These are phyloP conservation scores for Dryobates pubescens DNA, from an alignment of 2,797 vertebrate genomes.

Conservation along the genomic window DNA sequence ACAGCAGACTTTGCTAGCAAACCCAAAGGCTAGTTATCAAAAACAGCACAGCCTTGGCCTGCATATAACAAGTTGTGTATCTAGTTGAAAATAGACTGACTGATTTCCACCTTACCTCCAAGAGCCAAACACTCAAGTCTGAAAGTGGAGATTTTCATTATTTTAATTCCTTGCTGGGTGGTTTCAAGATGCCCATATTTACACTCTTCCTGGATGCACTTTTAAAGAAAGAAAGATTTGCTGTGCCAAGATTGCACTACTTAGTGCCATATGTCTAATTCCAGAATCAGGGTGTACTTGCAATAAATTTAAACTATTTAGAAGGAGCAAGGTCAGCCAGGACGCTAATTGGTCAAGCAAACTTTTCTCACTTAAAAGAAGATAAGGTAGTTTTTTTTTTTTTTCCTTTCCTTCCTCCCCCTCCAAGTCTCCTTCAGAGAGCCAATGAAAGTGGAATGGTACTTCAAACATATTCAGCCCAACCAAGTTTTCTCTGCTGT, in stretches of 20 bases:
- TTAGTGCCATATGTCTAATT: neutral
- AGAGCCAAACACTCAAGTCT: neutral
- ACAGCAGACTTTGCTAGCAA: neutral
- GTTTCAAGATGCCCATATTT: neutral
- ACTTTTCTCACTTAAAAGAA: slow-evolving; percentile 21
- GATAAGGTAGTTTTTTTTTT: neutral
- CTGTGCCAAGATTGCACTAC: neutral
- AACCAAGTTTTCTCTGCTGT: slow-evolving; percentile 28
- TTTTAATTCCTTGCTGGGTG: neutral
- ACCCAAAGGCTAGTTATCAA: neutral
- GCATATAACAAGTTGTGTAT: neutral
- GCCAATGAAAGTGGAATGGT: neutral
- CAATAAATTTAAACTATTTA: neutral
- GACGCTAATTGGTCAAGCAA: slow-evolving; percentile 27
- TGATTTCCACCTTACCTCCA: neutral
- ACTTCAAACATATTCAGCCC: slow-evolving; percentile 41
- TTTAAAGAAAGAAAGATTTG: no score
- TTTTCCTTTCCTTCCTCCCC: neutral
- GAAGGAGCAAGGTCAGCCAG: neutral
- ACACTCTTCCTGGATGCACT: neutral
- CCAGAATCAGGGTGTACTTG: neutral
- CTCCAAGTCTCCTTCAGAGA: neutral
- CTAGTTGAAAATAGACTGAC: neutral
- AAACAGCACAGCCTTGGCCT: neutral
- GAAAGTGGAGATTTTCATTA: neutral